phyloP scores from a whole-genome alignment of 2,888 invertebrate species.

The Limenitis camilla region DNA sequence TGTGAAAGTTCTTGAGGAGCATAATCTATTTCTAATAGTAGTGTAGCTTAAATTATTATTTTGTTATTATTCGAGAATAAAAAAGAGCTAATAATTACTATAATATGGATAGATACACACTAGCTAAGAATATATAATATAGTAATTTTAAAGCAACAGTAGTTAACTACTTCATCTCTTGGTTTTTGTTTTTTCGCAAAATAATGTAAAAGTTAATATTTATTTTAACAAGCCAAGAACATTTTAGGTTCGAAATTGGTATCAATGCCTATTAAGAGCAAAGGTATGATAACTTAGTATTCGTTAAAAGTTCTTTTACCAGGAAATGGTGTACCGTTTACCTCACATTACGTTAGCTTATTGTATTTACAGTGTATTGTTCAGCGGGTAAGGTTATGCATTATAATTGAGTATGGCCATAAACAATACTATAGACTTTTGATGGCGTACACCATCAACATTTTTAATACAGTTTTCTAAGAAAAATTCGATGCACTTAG shows the following conservation, averaged over 20 bases:
- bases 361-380: conserved; percentile 58
- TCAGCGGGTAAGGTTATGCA: conserved; percentile 43
- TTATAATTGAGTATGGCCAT: conserved; percentile 36
- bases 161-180: too few relatives aligned
- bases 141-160: too few relatives aligned
- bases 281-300: conserved; percentile 40
- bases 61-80: too few relatives aligned
- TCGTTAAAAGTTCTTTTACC: conserved; percentile 41
- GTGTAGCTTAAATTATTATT: too few relatives aligned
- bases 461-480: background rate
- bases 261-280: background rate
- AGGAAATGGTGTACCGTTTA: conserved; percentile 61
- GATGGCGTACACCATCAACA: conserved; percentile 2
- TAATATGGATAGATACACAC: too few relatives aligned
- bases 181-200: too few relatives aligned
- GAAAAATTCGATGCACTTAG: background rate
- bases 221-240: too few relatives aligned
- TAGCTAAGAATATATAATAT: too few relatives aligned
- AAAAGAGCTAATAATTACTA: too few relatives aligned
- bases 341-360: conserved; percentile 57
- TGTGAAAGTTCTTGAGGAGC: background rate
- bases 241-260: background rate
- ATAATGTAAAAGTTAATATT: too few relatives aligned
- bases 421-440: conserved; percentile 7
- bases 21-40: background rate